phyloP scores from a whole-genome alignment of 2,113 vertebrate species.

The Caranx melampygus region DNA sequence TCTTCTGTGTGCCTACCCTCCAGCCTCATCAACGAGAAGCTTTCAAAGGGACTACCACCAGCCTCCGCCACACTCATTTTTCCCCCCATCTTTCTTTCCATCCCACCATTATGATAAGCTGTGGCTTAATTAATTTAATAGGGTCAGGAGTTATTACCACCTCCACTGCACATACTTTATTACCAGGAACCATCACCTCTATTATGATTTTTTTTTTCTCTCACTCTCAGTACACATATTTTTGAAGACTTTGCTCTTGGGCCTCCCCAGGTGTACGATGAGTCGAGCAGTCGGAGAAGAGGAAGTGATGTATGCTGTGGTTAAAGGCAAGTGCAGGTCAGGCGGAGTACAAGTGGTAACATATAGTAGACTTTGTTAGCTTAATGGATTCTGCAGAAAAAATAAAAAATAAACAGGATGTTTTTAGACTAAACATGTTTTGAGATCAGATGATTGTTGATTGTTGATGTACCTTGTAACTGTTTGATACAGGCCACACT shows the following conservation, averaged over 20 bases:
- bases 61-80: constrained; percentile 35
- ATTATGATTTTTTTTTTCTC: constrained; percentile 62
- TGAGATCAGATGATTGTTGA: too few relatives aligned
- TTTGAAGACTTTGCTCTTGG: constrained; percentile 20
- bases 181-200: constrained; percentile 62
- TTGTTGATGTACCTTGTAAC: too few relatives aligned
- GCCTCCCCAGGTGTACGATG: constrained; percentile 14
- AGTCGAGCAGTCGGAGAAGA: not conserved
- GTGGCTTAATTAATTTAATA: constrained; percentile 85
- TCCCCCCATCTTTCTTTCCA: constrained; percentile 16
- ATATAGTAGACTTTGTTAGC: not conserved
- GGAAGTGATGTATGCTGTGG: not conserved
- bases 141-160: constrained; percentile 83
- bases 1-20: constrained; percentile 67
- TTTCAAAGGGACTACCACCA: constrained; percentile 70
- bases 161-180: constrained; percentile 70
- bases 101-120: constrained; percentile 75
- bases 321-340: not conserved
- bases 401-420: not conserved
- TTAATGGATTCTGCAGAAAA: not conserved
- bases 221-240: constrained; percentile 42
- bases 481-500: too few relatives aligned
- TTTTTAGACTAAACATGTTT: too few relatives aligned
- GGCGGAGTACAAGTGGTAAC: not conserved
- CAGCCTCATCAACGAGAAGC: constrained; percentile 68